A percentile compares a stretch with the other conserved stretches of the same genome.
Conservation (phyloP, 2,797 vertebrate genomes). For the Threskiornis aethiopicus region DNA sequence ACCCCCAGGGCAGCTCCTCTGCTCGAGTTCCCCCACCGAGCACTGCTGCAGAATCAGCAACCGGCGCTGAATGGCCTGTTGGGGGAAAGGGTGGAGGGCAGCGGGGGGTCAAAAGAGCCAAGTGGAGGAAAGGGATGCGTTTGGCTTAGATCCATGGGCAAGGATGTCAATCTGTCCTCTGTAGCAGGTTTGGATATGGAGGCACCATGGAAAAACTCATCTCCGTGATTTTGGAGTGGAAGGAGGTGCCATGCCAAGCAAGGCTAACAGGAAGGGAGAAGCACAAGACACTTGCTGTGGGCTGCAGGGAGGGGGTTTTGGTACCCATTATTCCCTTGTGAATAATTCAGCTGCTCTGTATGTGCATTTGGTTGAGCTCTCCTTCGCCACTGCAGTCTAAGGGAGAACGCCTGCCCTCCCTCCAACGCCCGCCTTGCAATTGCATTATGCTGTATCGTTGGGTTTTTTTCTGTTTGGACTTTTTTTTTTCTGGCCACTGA, state of each 20-base stretch:
- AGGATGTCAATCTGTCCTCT: background rate
- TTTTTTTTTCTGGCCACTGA: background rate
- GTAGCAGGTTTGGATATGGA: background rate
- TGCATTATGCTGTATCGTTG: background rate
- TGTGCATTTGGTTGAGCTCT: background rate
- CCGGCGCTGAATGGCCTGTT: fast-evolving
- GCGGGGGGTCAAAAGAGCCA: background rate
- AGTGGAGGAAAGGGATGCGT: background rate
- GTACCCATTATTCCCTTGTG: background rate
- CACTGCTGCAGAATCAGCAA: fast-evolving
- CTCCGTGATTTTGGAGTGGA: background rate
- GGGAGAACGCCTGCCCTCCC: background rate
- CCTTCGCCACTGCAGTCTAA: background rate
- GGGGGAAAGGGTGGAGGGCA: background rate
- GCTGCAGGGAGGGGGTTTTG: background rate
- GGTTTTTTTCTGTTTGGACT: background rate
- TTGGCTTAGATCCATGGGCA: background rate
- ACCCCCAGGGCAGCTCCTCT: background rate
- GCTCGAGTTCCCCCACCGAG: background rate
- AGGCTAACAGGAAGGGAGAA: background rate
- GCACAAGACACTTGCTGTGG: background rate
- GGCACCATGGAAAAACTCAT: background rate
- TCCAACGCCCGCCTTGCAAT: background rate
- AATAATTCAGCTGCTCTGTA: background rate
- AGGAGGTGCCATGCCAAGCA: background rate